phyloP scores from a whole-genome alignment of 2,113 vertebrate species.

The Trachemys scripta region DNA sequence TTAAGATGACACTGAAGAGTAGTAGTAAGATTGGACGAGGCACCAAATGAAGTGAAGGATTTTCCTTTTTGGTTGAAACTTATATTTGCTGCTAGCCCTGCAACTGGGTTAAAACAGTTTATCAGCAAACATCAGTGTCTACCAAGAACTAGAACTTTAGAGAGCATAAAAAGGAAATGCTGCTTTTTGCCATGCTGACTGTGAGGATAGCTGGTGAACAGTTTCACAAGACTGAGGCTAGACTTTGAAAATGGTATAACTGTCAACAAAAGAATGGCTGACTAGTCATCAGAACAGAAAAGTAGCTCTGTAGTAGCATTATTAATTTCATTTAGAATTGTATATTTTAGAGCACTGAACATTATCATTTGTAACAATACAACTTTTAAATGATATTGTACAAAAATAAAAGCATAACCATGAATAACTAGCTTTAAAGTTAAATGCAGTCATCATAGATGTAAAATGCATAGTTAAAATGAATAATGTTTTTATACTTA shows the following conservation, averaged over 20 bases:
- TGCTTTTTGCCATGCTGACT: neutral
- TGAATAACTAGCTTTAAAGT: neutral
- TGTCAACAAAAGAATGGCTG: accelerated
- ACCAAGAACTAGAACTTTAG: neutral
- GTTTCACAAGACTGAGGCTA: neutral
- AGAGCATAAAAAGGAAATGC: neutral
- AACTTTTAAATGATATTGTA: neutral
- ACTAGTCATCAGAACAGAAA: neutral
- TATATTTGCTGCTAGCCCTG: neutral
- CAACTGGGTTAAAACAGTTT: neutral
- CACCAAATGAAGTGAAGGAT: neutral
- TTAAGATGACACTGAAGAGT: neutral
- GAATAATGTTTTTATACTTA: neutral
- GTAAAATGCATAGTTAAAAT: neutral
- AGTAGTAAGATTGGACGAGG: neutral
- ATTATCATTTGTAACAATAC: neutral
- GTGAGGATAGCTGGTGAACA: neutral
- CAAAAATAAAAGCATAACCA: neutral
- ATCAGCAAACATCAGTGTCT: neutral
- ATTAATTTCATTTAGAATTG: neutral
- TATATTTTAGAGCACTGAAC: neutral
- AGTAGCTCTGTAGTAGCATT: neutral
- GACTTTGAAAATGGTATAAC: neutral
- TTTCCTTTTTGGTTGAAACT: neutral
- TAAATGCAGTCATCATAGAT: neutral